Percentiles rank a stretch among this genome's conserved stretches.
phyloP scores from a whole-genome alignment of 2,888 invertebrate species.

The Agrotis segetum region DNA sequence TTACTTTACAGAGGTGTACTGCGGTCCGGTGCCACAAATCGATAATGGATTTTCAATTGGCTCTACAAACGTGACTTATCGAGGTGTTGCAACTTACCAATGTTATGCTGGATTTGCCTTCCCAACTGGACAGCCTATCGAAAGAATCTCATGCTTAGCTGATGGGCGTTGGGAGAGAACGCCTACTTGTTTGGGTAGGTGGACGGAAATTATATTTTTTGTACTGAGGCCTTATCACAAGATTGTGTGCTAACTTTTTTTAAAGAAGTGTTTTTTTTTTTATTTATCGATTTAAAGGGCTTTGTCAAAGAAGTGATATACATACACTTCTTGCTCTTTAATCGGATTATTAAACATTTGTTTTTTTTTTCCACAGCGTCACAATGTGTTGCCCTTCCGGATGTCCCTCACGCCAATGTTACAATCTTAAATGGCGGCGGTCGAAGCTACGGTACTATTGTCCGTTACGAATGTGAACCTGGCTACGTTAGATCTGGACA shows the following conservation, averaged over 20 bases:
- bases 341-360: background rate
- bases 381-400: conserved; percentile 96
- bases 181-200: conserved; percentile 95
- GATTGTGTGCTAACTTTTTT: background rate
- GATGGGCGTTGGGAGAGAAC: conserved; percentile 98
- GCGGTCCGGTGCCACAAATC: conserved; percentile 99
- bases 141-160: conserved; percentile 96
- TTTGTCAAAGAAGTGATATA: too few species aligned
- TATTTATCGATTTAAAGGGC: too few species aligned
- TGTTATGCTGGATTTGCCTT: conserved; percentile 99
- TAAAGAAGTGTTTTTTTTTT: too few species aligned
- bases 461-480: conserved; percentile 97
- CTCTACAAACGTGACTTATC: conserved; percentile 98
- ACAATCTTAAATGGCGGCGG: conserved; percentile 97
- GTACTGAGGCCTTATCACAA: too few species aligned
- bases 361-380: conserved; percentile 92
- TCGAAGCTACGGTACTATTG: conserved; percentile 97
- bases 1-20: conserved; percentile 94
- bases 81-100: conserved; percentile 98
- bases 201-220: conserved; percentile 8
- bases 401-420: conserved; percentile 96
- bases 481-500: conserved; percentile 97
- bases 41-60: conserved; percentile 99
- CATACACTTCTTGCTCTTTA: background rate
- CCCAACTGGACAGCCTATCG: conserved; percentile 96